These are phyloP conservation scores for Atta colombica DNA, from an alignment of 1,140 invertebrate species.

Conservation along the genomic window DNA sequence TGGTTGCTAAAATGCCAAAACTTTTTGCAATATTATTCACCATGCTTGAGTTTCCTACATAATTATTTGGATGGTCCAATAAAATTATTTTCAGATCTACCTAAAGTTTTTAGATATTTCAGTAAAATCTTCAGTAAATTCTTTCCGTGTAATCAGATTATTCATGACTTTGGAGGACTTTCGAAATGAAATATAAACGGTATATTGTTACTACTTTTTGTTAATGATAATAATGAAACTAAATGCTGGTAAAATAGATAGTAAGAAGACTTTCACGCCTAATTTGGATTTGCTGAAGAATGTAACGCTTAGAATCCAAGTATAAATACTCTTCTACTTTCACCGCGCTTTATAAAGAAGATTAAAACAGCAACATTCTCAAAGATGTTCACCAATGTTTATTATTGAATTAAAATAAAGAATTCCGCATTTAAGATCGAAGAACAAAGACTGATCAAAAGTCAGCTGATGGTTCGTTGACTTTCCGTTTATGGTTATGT, in stretches of 20 bases:
- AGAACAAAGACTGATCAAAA: slow-evolving; percentile 31
- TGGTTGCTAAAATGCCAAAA: too few relatives aligned
- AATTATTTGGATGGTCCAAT: too few relatives aligned
- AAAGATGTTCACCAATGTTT: neutral
- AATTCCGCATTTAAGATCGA: neutral
- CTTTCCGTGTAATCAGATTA: neutral
- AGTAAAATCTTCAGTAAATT: too few relatives aligned
- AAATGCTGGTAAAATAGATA: neutral
- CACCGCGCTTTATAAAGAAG: neutral
- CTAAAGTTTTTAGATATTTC: too few relatives aligned
- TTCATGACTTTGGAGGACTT: neutral
- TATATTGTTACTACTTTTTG: slow-evolving; percentile 21
- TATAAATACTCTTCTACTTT: slow-evolving; percentile 20
- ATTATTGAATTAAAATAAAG: slow-evolving; percentile 29
- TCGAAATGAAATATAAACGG: neutral
- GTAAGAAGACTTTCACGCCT: slow-evolving; percentile 42
- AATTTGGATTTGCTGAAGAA: slow-evolving; percentile 33
- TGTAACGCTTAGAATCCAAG: slow-evolving; percentile 15
- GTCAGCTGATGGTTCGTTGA: slow-evolving; percentile 44
- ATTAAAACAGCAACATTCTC: neutral
- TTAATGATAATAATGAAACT: slow-evolving; percentile 1
- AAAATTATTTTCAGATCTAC: too few relatives aligned
- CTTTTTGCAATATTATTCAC: too few relatives aligned
- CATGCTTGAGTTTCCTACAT: too few relatives aligned
- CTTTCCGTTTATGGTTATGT: slow-evolving; percentile 38